These are phyloP conservation scores for Litocranius walleri DNA, from an alignment of 2,113 vertebrate species.

Conservation along the genomic window DNA sequence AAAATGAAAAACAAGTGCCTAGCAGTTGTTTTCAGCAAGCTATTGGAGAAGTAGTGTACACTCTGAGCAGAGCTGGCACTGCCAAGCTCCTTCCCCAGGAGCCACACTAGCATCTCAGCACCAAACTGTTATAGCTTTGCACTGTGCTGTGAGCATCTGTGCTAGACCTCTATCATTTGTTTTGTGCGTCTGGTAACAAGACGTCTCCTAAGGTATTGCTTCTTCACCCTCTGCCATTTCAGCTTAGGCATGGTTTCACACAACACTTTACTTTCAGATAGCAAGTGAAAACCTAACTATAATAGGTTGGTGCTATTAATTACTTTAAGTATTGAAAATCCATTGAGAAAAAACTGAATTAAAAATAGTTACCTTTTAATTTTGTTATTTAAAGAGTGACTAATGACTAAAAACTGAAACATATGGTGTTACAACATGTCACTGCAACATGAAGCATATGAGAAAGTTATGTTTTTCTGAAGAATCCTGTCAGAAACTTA, in stretches of 20 bases:
- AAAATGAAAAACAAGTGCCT: background rate
- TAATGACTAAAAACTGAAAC: constrained; percentile 25
- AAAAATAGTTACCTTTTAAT: background rate
- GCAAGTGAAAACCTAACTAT: background rate
- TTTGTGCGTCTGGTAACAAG: background rate
- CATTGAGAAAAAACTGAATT: background rate
- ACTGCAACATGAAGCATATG: background rate
- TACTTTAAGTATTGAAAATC: background rate
- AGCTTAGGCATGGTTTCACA: background rate
- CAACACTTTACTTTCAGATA: background rate
- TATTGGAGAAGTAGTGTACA: background rate
- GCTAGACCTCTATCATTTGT: background rate
- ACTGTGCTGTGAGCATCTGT: background rate
- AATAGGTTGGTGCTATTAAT: background rate
- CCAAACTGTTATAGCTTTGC: background rate
- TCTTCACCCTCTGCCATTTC: background rate
- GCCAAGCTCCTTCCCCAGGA: background rate
- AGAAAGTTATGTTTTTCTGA: constrained; percentile 11
- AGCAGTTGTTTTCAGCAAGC: background rate
- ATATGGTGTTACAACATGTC: background rate
- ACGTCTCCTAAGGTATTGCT: background rate
- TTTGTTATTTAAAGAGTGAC: background rate
- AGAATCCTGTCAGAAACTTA: constrained; percentile 4
- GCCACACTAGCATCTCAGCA: background rate
- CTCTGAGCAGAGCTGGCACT: background rate